These are phyloP conservation scores for Acomys russatus DNA, from an alignment of 2,797 vertebrate species.

Conservation along the genomic window DNA sequence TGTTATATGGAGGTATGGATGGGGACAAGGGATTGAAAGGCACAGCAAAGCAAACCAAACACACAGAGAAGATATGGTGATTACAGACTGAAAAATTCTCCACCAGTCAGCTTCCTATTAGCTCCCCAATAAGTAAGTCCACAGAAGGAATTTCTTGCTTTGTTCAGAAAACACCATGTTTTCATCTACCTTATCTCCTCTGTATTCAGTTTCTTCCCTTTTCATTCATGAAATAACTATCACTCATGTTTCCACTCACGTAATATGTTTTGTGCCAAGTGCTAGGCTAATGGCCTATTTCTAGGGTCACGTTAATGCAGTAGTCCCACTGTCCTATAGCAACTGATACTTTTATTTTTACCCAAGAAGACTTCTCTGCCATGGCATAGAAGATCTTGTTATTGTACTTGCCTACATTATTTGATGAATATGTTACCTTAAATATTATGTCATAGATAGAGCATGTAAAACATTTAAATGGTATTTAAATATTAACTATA, in stretches of 20 bases:
- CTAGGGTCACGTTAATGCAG: not conserved
- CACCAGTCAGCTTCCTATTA: not conserved
- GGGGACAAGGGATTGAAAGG: not conserved
- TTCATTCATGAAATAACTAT: not conserved
- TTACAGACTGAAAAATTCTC: not conserved
- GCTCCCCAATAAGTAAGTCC: not conserved
- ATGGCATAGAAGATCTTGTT: conserved; percentile 1
- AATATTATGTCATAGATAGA: not conserved
- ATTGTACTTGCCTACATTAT: not conserved
- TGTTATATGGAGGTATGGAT: not conserved
- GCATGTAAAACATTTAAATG: not conserved
- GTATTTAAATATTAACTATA: not conserved
- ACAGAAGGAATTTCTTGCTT: not conserved
- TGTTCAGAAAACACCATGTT: not conserved
- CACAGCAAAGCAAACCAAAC: not conserved
- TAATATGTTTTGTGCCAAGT: not conserved
- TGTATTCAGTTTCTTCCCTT: conserved; percentile 24
- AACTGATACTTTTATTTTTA: conserved; percentile 43
- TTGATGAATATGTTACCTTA: conserved; percentile 41
- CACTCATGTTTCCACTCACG: conserved; percentile 13
- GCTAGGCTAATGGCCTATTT: not conserved
- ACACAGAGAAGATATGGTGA: not conserved
- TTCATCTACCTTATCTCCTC: not conserved
- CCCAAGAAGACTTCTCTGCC: conserved; percentile 18
- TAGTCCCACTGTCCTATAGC: not conserved